phyloP scores from a whole-genome alignment of 2,797 vertebrate genomes.

The Sebastes vulpes region DNA sequence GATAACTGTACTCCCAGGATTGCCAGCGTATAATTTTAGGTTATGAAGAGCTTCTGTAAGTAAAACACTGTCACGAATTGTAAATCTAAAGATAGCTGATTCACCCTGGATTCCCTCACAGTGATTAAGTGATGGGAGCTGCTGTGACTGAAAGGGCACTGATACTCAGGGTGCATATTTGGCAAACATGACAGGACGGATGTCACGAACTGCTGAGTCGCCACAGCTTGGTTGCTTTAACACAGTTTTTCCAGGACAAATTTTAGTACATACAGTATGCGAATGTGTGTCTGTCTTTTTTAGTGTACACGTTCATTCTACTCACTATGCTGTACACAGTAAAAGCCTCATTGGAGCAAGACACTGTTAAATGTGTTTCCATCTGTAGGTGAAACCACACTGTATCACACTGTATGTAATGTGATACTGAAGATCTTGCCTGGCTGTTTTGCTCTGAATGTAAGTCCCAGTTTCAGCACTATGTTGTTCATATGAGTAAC shows the following conservation, averaged over 20 bases:
- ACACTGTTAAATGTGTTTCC: background rate
- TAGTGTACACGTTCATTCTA: background rate
- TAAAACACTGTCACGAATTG: background rate
- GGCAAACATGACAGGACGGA: constrained; percentile 10
- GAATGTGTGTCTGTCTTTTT: background rate
- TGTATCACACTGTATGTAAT: background rate
- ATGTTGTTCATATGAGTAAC: background rate
- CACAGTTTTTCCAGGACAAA: background rate
- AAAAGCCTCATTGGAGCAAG: background rate
- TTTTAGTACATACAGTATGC: background rate
- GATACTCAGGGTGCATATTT: background rate
- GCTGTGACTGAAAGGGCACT: constrained; percentile 12
- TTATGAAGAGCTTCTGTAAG: background rate
- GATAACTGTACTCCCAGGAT: background rate
- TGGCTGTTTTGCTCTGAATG: background rate
- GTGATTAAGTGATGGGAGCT: background rate
- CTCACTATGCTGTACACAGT: background rate
- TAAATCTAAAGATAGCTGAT: background rate
- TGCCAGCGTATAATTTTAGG: background rate
- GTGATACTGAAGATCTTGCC: background rate
- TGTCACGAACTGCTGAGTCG: background rate
- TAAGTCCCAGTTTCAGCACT: accelerated
- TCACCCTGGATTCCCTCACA: background rate
- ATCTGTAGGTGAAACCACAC: background rate
- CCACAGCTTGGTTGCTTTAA: background rate